Base-by-base conservation (phyloP, 2,797 vertebrate genomes). In the Sternarchorhynchus goeldii region DNA sequence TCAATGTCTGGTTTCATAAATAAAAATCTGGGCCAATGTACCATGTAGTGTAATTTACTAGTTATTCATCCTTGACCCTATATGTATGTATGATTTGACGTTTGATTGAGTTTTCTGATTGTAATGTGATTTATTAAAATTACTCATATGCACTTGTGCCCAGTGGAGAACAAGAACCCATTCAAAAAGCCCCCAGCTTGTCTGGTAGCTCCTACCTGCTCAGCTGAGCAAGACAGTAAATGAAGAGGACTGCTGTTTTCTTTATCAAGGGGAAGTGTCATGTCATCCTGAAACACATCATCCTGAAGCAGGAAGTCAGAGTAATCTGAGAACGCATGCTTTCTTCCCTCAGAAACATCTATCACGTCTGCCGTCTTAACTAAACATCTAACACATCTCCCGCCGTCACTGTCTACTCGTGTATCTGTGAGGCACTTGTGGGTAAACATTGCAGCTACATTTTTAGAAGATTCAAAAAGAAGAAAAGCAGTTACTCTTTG, bases 181-280 rank as follows among this genome's bases (percentile, higher is more conserved):
- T 65, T 82, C 32, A 75, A 20, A 66, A 59, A 64, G n/a, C 62
- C 71, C 65, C 39, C 41, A 2, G 69, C 12, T 62, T 56, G 50
- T 41, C 45, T 25, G 66, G 45, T 34, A 53, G 10, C 8, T 14
- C 0, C 62, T 67, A 20, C 53, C 57, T 70, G 71, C 53, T 69
- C 25, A 57, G 21, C 41, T 81, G 32, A 70, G 73, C 53, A 63
- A 82, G 76, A 82, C 53, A 80, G 59, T 71, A 64, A 80, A 76
- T 74, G 50, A 81, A 81, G 75, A 75, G 50, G 76, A 69, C 58
- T 75, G 69, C 65, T 67, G 58, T 72, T 78, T 81, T 78, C 58
- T 72, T 73, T 67, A 75, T 2, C 18, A 60, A 79, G 77, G 69
- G 78, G 62, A 25, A 32, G 34, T 12, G 45, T 78, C 34, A 34